Percentiles rank a stretch among this genome's conserved stretches.
phyloP scores from a whole-genome alignment of 2,888 invertebrate species.

The Chrysomela aeneicollis region DNA sequence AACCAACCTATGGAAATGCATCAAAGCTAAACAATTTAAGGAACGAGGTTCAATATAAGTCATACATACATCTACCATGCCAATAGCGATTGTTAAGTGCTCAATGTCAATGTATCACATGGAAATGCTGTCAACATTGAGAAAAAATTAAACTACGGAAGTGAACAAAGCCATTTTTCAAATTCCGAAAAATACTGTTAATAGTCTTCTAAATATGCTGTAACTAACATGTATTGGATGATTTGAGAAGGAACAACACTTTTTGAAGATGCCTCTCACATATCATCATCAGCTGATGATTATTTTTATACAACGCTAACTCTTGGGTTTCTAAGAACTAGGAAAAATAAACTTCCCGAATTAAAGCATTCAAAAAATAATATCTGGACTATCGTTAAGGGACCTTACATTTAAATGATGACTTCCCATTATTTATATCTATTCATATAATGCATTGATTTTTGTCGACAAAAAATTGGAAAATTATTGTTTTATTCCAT shows the following conservation, averaged over 20 bases:
- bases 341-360: not conserved
- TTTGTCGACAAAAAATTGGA: too few species aligned
- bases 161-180: slow-evolving; percentile 41
- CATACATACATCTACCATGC: slow-evolving; percentile 38
- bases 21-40: slow-evolving; percentile 37
- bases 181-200: slow-evolving; percentile 38
- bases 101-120: slow-evolving; percentile 36
- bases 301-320: too few species aligned
- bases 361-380: too few species aligned
- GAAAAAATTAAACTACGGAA: slow-evolving; percentile 38
- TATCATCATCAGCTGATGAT: too few species aligned
- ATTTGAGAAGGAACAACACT: slow-evolving; percentile 20
- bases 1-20: slow-evolving; percentile 34
- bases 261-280: too few species aligned
- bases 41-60: slow-evolving; percentile 35
- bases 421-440: too few species aligned
- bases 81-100: slow-evolving; percentile 35
- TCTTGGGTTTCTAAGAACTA: slow-evolving; percentile 19
- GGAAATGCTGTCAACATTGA: slow-evolving; percentile 36
- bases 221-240: slow-evolving; percentile 34
- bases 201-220: slow-evolving; percentile 34
- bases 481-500: too few species aligned
- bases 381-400: too few species aligned
- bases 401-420: too few species aligned
- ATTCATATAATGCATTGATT: too few species aligned